phyloP scores from a whole-genome alignment of 2,113 vertebrate species.

The Brienomyrus brachyistius region DNA sequence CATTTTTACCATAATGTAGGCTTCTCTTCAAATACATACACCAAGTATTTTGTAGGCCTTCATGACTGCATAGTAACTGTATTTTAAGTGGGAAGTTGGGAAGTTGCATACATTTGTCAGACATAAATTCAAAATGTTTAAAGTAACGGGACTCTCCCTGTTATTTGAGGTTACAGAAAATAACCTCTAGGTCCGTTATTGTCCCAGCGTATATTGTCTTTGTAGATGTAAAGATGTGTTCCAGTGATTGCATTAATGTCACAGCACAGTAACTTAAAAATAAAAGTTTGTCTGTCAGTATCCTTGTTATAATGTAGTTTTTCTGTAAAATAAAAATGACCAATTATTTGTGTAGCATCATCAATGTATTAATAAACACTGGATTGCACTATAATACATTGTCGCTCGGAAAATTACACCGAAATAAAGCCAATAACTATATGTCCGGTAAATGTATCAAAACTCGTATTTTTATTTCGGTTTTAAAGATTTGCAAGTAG shows the following conservation, averaged over 20 bases:
- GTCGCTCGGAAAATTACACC: background rate
- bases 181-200: slow-evolving; percentile 47
- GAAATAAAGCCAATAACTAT: background rate
- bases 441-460: background rate
- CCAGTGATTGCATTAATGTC: slow-evolving; percentile 69
- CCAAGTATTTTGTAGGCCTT: slow-evolving; percentile 38
- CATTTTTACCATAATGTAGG: slow-evolving; percentile 19
- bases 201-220: slow-evolving; percentile 63
- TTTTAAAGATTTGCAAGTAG: background rate
- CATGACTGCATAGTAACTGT: background rate
- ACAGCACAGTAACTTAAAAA: slow-evolving; percentile 65
- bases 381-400: background rate
- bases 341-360: slow-evolving; percentile 52
- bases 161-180: slow-evolving; percentile 43
- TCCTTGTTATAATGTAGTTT: slow-evolving; percentile 68
- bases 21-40: slow-evolving; percentile 49
- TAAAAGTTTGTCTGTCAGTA: slow-evolving; percentile 57
- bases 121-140: slow-evolving; percentile 55
- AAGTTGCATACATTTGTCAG: slow-evolving; percentile 42
- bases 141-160: slow-evolving; percentile 41
- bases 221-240: slow-evolving; percentile 64
- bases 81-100: slow-evolving; percentile 18
- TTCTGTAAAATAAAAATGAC: slow-evolving; percentile 62
- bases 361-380: slow-evolving; percentile 59
- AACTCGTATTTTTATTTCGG: background rate